Conservation (phyloP, 2,113 vertebrate genomes). For the Arenaria interpres region DNA sequence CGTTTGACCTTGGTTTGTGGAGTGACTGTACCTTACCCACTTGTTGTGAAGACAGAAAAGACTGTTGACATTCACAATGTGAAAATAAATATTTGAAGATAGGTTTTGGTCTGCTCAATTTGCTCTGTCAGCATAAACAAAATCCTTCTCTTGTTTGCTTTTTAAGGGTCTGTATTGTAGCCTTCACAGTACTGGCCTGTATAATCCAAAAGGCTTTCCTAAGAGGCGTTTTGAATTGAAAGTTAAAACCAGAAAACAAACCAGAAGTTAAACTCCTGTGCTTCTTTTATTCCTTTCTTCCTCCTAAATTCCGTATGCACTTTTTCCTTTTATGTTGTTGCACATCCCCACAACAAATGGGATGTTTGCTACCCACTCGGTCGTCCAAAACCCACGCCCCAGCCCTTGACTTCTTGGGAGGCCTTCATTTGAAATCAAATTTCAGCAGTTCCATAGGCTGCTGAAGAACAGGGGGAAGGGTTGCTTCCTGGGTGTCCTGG, state of each 20-base stretch:
- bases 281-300: neutral
- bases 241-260: neutral
- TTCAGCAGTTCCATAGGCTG: neutral
- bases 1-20: conserved; percentile 53
- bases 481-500: neutral
- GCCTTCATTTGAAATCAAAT: neutral
- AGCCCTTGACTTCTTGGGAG: neutral
- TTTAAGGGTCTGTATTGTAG: neutral
- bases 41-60: conserved; percentile 29
- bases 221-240: neutral
- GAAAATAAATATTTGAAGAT: conserved; percentile 60
- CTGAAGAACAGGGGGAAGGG: neutral
- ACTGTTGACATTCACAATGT: conserved; percentile 34
- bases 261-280: neutral
- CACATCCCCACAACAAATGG: neutral
- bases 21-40: conserved; percentile 14
- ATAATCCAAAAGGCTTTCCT: neutral
- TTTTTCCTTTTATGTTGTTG: neutral
- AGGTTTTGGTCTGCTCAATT: conserved; percentile 37
- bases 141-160: neutral
- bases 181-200: neutral
- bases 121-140: conserved; percentile 46
- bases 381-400: neutral
- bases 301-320: neutral
- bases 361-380: neutral